Conservation (phyloP, 1,140 invertebrate species). For the Drosophila navojoa region DNA sequence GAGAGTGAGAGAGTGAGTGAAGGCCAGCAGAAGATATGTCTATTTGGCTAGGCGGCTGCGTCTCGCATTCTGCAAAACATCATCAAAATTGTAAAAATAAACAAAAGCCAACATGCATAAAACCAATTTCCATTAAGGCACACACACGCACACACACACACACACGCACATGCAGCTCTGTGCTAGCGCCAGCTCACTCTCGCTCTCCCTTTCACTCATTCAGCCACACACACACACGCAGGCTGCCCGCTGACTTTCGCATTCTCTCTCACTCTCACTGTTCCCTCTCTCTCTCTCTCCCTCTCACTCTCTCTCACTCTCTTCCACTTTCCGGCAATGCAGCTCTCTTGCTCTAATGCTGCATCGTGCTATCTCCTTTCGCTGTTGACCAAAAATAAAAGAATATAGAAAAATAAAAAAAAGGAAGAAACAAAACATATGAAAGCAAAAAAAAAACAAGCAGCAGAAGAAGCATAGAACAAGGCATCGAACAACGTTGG, state of each 20-base stretch:
- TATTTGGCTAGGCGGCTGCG: constrained; percentile 50
- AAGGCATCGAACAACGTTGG: constrained; percentile 47
- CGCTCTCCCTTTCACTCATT: constrained; percentile 25
- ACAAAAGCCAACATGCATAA: constrained; percentile 82
- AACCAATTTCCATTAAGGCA: constrained; percentile 80
- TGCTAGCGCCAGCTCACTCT: constrained; percentile 13
- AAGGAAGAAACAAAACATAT: neutral
- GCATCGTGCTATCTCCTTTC: constrained; percentile 37
- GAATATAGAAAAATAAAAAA: neutral
- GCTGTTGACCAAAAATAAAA: constrained; percentile 37
- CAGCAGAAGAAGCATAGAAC: constrained; percentile 25
- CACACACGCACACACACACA: constrained; percentile 30
- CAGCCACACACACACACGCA: constrained; percentile 24
- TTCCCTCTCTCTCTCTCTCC: constrained; percentile 33
- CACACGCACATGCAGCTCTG: constrained; percentile 62
- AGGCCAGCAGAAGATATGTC: constrained; percentile 37
- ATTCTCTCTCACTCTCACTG: constrained; percentile 15
- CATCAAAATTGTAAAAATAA: constrained; percentile 83
- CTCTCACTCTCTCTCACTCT: constrained; percentile 12
- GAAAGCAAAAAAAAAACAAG: neutral
- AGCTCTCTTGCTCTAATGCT: constrained; percentile 18
- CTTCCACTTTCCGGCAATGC: constrained; percentile 19
- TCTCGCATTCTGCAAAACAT: constrained; percentile 79
- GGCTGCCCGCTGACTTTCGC: constrained; percentile 26
- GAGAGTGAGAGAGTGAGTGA: no score